These are phyloP conservation scores for Gallinago paraguaiae DNA, from an alignment of 2,113 vertebrate genomes.

Conservation along the genomic window DNA sequence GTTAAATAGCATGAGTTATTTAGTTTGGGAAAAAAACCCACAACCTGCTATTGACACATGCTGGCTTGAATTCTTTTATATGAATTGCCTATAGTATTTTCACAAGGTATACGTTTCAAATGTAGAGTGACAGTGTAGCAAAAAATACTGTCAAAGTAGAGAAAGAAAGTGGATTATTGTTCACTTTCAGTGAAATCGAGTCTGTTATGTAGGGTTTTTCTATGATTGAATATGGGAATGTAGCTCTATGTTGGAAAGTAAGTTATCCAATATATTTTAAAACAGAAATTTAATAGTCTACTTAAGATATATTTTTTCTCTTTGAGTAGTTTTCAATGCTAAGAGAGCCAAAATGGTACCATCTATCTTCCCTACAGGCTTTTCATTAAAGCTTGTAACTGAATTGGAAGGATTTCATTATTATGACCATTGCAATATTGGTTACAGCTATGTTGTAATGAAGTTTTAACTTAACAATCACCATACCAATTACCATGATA, in stretches of 20 bases:
- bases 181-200: background rate
- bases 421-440: background rate
- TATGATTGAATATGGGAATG: background rate
- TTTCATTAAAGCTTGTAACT: constrained; percentile 26
- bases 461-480: background rate
- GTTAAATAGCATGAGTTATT: background rate
- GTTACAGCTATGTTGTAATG: background rate
- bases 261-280: background rate
- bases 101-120: background rate
- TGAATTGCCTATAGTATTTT: background rate
- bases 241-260: background rate
- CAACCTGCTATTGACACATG: background rate
- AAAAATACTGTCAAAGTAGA: background rate
- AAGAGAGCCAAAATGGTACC: background rate
- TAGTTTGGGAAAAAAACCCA: background rate
- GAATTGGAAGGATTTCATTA: constrained; percentile 14
- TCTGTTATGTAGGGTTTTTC: background rate
- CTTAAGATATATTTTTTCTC: background rate
- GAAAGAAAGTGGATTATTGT: background rate
- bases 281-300: background rate
- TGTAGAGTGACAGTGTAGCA: background rate
- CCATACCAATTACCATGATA: background rate
- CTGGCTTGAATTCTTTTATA: background rate
- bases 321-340: background rate
- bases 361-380: background rate